Evolutionary conservation across 2,113 vertebrate species (phyloP), one percentile per base, ranked within the genome.

Genomic region (Agapornis roseicollis): DNA sequence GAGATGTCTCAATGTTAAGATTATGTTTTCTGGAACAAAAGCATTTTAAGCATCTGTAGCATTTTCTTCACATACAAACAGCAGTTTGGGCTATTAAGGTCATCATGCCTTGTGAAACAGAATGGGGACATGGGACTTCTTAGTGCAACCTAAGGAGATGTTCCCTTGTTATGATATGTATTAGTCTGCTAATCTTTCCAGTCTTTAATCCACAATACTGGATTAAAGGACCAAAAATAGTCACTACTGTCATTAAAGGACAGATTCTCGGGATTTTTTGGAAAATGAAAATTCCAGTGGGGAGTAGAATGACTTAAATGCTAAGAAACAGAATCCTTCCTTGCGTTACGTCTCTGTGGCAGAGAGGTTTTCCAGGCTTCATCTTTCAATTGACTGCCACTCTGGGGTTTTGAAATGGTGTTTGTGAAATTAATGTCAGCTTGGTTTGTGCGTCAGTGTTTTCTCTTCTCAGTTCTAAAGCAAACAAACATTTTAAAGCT

Each of bases 401-500:
- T 76, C 63, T 5, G 44, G 10, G 10, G 1, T 35, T 76, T 66
- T 44, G 27, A 94, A 90, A 46, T 66, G 7, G 13, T 56, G 50
- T 42, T 77, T 71, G 44, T 73, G 0, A n/a, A 84, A 85, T 76
- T 24, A 69, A 50, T 42, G n/a, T 80, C 73, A 70, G 74, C 64
- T 72, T 60, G 35, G 29, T 91, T 27, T 60, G 60, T 73, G 74
- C 2, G 1, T 91, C 94, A 91, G 6, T 50, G 71, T 85, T 83
- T 86, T 83, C 63, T 65, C 68, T 88, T 86, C 74, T 90, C 68
- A 14, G 72, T 68, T 64, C 71, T 74, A 65, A 90, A 84, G 74
- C 44, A 95, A 97, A 94, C 88, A 93, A 91, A 80, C 64, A 85
- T 74, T 97, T 93, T 60, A 94, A 94, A 96, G 85, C 72, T 23